Conservation (phyloP, 1,140 invertebrate species). For the Linepithema humile region DNA sequence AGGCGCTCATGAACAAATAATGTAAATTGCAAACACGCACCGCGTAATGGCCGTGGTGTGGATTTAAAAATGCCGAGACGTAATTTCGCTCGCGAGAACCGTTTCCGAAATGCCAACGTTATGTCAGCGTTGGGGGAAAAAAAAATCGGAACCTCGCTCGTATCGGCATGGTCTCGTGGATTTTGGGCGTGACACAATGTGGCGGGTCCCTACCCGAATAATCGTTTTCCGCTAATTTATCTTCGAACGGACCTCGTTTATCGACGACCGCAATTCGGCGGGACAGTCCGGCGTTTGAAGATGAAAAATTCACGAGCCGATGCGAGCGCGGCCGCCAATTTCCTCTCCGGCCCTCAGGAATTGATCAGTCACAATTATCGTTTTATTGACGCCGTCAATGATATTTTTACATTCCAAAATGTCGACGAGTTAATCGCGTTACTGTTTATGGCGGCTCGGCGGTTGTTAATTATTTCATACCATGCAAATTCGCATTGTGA, state of each 20-base stretch:
- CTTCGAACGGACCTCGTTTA: conserved; percentile 33
- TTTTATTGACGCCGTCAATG: conserved; percentile 19
- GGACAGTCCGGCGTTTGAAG: conserved; percentile 1
- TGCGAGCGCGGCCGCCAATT: background rate
- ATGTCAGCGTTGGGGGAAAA: background rate
- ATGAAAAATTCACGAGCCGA: conserved; percentile 47
- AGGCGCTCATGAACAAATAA: background rate
- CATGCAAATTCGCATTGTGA: background rate
- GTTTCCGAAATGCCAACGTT: no score
- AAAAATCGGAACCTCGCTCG: background rate
- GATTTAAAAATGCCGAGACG: background rate
- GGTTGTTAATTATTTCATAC: background rate
- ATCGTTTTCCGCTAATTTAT: conserved; percentile 39
- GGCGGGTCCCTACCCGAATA: background rate
- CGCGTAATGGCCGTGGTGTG: background rate
- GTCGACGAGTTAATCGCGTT: conserved; percentile 5
- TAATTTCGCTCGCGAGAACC: background rate
- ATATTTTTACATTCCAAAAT: conserved; percentile 14
- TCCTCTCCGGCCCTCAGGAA: background rate
- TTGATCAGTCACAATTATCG: conserved; percentile 38
- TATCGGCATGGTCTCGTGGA: background rate
- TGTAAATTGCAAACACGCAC: background rate
- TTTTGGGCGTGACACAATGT: background rate
- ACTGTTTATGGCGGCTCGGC: conserved; percentile 6
- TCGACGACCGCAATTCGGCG: conserved; percentile 23